phyloP scores from a whole-genome alignment of 2,797 vertebrate species.

The Clarias laeviceps region DNA sequence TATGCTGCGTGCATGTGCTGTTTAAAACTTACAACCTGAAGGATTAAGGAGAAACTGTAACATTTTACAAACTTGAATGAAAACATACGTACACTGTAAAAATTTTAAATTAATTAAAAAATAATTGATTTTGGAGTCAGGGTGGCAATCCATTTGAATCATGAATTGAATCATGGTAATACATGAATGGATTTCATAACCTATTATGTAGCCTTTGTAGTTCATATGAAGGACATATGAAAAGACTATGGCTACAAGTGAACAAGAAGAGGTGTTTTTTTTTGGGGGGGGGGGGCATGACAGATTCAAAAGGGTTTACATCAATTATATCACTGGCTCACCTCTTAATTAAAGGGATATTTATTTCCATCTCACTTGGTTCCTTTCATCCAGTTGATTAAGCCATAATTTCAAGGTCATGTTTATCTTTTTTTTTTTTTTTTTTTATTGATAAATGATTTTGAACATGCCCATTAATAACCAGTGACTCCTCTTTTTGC shows the following conservation, averaged over 20 bases:
- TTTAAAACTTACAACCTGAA: too few relatives aligned
- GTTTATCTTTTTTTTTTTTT: neutral
- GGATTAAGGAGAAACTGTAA: too few relatives aligned
- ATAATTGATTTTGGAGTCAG: too few relatives aligned
- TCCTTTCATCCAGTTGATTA: neutral
- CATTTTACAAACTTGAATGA: too few relatives aligned
- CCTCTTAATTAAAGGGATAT: neutral
- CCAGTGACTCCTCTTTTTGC: neutral
- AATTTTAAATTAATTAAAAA: too few relatives aligned
- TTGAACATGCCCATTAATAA: conserved; percentile 1
- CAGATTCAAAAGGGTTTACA: neutral
- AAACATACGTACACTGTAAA: too few relatives aligned
- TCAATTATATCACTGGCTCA: neutral
- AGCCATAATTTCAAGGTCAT: neutral
- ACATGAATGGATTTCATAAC: too few relatives aligned
- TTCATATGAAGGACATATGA: neutral
- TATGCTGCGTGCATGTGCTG: too few relatives aligned
- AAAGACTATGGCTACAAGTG: neutral
- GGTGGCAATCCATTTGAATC: too few relatives aligned
- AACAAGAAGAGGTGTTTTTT: neutral
- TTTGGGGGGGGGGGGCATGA: neutral
- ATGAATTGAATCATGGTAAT: too few relatives aligned
- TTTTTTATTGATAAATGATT: neutral
- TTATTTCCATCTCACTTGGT: neutral
- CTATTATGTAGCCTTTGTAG: neutral